Evolutionary conservation across 2,888 invertebrate genomes (phyloP), one percentile per base, ranked within the genome.

Genomic region (Cylloceria caligata): DNA sequence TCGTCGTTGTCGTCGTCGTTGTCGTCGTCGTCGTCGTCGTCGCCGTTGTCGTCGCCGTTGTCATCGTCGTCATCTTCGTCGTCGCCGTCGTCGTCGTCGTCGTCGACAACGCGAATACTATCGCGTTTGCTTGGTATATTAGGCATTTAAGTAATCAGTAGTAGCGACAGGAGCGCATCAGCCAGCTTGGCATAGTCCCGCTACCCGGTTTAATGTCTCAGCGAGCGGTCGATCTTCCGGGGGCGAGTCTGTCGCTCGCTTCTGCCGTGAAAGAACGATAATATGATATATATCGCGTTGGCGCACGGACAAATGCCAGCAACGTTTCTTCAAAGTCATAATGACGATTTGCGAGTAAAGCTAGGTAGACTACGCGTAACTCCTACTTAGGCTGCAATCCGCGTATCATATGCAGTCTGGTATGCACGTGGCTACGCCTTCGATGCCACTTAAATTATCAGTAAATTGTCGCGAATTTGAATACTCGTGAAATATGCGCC

Each of bases 381-480:
- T n/a, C n/a, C n/a, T n/a, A n/a, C n/a, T n/a, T n/a, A n/a, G n/a
- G n/a, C n/a, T n/a, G 6, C 68, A 7, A 39, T 49, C 7, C 47
- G 34, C 5, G 9, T 11, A 47, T 36, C 52, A 34, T 72, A 34
- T 36, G 45, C 24, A 42, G n/a, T 27, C 7, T 21, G 16, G 9
- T 7, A 30, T 52, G 36, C 74, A 39, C 74, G 65, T 65, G 64
- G 30, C 49, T 24, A 67, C 72, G 72, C 49, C 71, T 30, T 60
- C 76, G 76, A 72, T 39, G 19, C 6, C 3, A 67, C 16, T 27
- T 47, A 62, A 83, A 87, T 85, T 80, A 83, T 69, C 79, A 52
- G 60, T 67, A 86, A 86, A 87, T 87, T 84, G 84, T 79, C 71
- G 62, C 52, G 76, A 72, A 88, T 87, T 86, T 87, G 86, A 88